Percentiles rank a stretch among this genome's conserved stretches.
Evolutionary conservation across 2,888 invertebrate genomes (phyloP).

Genomic region (Acleris sparsana): DNA sequence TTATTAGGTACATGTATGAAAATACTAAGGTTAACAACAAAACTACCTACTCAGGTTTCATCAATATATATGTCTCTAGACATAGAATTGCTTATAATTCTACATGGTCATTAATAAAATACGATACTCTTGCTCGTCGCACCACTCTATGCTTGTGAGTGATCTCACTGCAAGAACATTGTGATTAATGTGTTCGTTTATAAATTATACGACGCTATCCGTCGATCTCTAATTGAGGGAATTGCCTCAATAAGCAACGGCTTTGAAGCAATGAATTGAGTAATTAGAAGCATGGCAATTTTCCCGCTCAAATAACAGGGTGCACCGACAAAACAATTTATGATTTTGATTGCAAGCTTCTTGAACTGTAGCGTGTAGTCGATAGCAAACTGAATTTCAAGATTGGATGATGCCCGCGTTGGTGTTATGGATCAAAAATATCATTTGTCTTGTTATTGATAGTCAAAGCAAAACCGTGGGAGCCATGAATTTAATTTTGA

Average conservation of each 20-base stretch:
- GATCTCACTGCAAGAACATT: slow-evolving; percentile 27
- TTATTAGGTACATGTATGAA: background rate
- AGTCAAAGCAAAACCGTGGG: no score
- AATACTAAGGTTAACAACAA: background rate
- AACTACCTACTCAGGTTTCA: background rate
- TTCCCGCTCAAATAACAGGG: slow-evolving; percentile 29
- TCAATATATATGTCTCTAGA: background rate
- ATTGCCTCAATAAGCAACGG: slow-evolving; percentile 32
- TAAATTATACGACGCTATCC: slow-evolving; percentile 36
- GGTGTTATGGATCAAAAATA: background rate
- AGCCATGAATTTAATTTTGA: no score
- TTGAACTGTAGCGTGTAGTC: slow-evolving; percentile 4
- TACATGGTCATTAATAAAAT: background rate
- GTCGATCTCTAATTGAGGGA: slow-evolving; percentile 38
- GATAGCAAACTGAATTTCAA: no score
- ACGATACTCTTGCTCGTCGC: background rate
- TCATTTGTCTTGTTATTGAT: no score
- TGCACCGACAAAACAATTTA: slow-evolving; percentile 19
- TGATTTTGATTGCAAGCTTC: slow-evolving; percentile 29
- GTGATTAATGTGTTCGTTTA: slow-evolving; percentile 35
- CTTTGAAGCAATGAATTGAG: slow-evolving; percentile 35
- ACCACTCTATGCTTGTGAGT: slow-evolving; percentile 11
- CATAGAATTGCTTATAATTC: background rate
- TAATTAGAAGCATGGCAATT: slow-evolving; percentile 34
- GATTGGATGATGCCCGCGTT: no score